Evolutionary conservation across 2,888 invertebrate species (phyloP), one percentile per base, ranked within the genome.

Genomic region (Proisotoma minuta): DNA sequence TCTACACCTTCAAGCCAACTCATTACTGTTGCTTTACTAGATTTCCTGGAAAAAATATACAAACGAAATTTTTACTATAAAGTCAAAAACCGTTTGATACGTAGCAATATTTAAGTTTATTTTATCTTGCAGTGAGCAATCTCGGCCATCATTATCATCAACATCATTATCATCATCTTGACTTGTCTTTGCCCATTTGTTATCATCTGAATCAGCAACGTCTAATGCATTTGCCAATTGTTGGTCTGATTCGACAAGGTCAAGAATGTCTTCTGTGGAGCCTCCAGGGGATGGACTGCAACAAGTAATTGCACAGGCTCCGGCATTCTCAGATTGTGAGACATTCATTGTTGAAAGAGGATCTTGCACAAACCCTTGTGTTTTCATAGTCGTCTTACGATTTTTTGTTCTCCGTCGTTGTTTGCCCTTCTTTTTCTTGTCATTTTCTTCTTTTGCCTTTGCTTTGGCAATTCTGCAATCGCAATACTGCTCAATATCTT

Each of bases 1-100:
- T 53, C 60, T 5, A 59, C 65, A 5, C 59, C 52, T 8, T 63
- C 62, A 4, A 62, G 52, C 68, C 68, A 68, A 49, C 65, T 63
- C 23, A 63, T 8, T 3, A 68, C 65, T 3, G 68, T 68, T 1
- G 65, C 68, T 27, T 53, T 60, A 27, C 51, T 63, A 1, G 65
- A 60, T 5, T 34, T 12, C 23, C 67, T 68, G 26, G n/a, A n/a
- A 27, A 43, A 34, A 10, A 34, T 10, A 34, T 10, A 8, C 34
- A 34, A 34, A 15, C 8, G 15, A 34, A 34, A 34, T 15, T 10
- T 34, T 34, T 34, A 15, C 8, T 34, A 10, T 8, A 34, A 8
- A 34, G 3, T 53, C 43, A 53, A 50, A 62, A 57, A 51, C 50
- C 26, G n/a, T n/a, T n/a, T n/a, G n/a, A n/a, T n/a, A 52, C 52